Base-by-base conservation (phyloP, 2,113 vertebrate species). In the Riparia riparia region DNA sequence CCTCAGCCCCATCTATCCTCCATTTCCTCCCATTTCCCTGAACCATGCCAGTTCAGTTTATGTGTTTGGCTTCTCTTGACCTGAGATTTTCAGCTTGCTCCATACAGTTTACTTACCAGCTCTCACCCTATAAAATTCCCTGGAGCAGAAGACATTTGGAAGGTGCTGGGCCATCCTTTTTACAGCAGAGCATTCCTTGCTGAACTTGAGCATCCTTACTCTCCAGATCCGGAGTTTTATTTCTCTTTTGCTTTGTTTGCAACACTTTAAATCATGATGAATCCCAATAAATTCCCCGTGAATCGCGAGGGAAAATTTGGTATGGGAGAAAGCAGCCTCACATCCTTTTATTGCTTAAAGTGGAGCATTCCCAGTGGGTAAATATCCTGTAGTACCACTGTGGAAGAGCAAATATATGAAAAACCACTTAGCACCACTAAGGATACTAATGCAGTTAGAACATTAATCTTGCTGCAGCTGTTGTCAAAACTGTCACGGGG, bases 381-480 rank as follows among this genome's bases (percentile, higher is more conserved):
- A 92, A 95, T 94, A 92, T 90, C 82, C 80, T 84, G 69, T 60
- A 84, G 89, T 45, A 96, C 77, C 72, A 72, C 88, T 89, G 82
- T 83, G 77, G 79, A 94, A 89, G 76, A 96, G 86, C 80, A 90
- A 96, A 96, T 92, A 78, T 39, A 88, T 86, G 96, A 96, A 83
- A 93, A 95, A 92, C 44, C 89, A 92, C 93, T 97, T 93, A 95
- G 79, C 86, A 95, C 92, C 90, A 92, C 72, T 92, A 86, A 89
- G 42, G 88, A 79, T 84, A 65, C 65, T 94, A 96, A 94, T 84
- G 72, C 2, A 95, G 90, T 94, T 94, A 79, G 91, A 76, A 28
- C 85, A 90, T 96, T 93, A 86, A 95, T 96, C 95, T 92, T 96
- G 25, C 86, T 84, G 92, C 96, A 96, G 93, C 96, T 97, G 95